These are phyloP conservation scores for Drosophila equinoxialis DNA, from an alignment of 1,140 invertebrate species.

Conservation along the genomic window DNA sequence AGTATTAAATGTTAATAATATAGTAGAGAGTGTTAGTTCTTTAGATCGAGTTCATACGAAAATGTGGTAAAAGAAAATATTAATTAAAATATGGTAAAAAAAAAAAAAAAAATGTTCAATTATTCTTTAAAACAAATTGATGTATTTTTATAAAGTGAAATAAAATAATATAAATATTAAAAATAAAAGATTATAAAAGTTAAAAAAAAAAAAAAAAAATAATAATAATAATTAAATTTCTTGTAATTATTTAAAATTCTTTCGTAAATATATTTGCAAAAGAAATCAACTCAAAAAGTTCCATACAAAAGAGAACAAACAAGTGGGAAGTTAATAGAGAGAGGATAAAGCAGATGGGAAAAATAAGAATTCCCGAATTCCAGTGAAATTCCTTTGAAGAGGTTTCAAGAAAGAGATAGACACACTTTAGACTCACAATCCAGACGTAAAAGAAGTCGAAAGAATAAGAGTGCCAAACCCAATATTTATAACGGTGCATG, in stretches of 20 bases:
- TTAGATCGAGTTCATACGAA: no score
- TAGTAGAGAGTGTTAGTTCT: no score
- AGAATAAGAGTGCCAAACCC: conserved; percentile 10
- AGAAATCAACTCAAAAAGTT: not conserved
- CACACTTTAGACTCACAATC: not conserved
- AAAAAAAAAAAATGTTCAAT: no score
- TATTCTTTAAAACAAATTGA: no score
- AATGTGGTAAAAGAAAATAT: no score
- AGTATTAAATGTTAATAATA: no score
- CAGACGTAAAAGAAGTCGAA: not conserved
- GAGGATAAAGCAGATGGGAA: not conserved
- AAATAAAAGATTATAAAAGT: not conserved
- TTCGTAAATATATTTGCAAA: no score
- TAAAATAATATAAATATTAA: no score
- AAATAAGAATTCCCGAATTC: not conserved
- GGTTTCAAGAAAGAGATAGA: not conserved
- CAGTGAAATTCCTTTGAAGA: not conserved
- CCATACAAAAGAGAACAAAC: not conserved
- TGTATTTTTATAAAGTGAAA: no score
- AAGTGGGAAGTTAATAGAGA: not conserved
- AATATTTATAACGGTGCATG: conserved; percentile 21
- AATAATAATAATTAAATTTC: no score
- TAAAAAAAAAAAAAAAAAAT: not conserved
- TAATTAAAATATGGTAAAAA: no score
- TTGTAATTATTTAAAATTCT: no score